Percentiles rank a stretch among this genome's conserved stretches.
Conservation (phyloP, 2,113 vertebrate genomes). For the Neolamprologus ventralis region DNA sequence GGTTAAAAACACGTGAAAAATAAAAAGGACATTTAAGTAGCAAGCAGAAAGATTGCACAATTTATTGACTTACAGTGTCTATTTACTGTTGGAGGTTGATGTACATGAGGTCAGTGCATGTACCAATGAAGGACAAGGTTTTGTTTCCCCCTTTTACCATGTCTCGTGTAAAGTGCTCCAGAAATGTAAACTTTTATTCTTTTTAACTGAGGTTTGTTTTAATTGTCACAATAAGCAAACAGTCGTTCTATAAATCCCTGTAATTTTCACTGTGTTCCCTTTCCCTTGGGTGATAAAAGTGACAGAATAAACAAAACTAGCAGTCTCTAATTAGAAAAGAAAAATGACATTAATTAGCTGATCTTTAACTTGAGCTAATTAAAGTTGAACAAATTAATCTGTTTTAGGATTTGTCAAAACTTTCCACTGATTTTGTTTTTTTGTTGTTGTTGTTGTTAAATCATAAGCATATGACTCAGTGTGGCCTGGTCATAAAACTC, state of each 20-base stretch:
- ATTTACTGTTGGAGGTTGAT: neutral
- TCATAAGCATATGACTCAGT: neutral
- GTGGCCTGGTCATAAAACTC: neutral
- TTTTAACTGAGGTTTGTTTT: neutral
- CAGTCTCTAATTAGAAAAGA: neutral
- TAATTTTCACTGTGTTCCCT: neutral
- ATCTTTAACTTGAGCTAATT: neutral
- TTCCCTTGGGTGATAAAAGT: neutral
- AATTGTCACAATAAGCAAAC: neutral
- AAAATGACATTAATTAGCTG: neutral
- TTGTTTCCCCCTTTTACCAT: neutral
- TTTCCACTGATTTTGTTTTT: neutral
- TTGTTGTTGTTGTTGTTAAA: rapidly evolving
- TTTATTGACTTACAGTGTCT: neutral
- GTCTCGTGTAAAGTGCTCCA: neutral
- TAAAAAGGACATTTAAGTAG: neutral
- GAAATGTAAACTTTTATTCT: neutral
- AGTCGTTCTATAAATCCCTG: neutral
- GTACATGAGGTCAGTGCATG: neutral
- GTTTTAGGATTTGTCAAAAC: neutral
- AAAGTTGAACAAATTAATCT: neutral
- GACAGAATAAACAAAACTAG: neutral
- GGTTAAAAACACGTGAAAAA: neutral
- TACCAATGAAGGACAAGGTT: neutral
- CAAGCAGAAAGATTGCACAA: neutral